Evolutionary conservation across 2,113 vertebrate species (phyloP), one percentile per base, ranked within the genome.

Genomic region (Dipodomys spectabilis): DNA sequence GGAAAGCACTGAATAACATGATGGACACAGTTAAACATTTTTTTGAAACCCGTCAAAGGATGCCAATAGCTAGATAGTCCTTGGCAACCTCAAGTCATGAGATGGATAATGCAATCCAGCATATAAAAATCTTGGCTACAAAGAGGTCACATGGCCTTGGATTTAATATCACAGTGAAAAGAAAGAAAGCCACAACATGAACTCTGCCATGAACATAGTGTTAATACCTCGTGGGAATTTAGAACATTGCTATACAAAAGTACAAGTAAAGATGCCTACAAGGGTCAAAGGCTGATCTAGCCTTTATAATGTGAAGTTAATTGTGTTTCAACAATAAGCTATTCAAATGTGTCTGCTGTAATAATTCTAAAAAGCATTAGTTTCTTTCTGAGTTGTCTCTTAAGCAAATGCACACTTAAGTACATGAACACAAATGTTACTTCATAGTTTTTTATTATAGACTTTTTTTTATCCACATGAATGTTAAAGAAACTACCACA

Each of bases 401-500:
- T 67, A 96, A 57, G 35, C 28, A 97, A 95, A 84, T 81, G 53
- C 15, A 92, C 72, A 98, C 96, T 97, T 97, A 97, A 97, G 93
- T 97, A 96, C 96, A 97, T 96, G 91, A 98, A 96, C 96, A 95
- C 95, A 96, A 93, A 94, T 96, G 95, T 96, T 97, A 96, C 94
- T 94, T 98, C 95, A 97, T 98, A 98, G 95, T 97, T 94, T 94
- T 97, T 98, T 98, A 98, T 98, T 98, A 98, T 99, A 99, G 98
- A 99, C 98, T 99, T 57, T 99, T 57, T 99, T 98, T 99, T 99
- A 99, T 99, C 98, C 99, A 99, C 99, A 99, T 99, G 98, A 99
- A 99, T 99, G 98, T 98, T 99, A 99, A 99, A 99, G 99, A 99
- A 99, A 99, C 98, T 99, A 99, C 99, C 98, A 99, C 99, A 99